Base-by-base conservation (phyloP, 2,113 vertebrate genomes). In the Panthera uncia region DNA sequence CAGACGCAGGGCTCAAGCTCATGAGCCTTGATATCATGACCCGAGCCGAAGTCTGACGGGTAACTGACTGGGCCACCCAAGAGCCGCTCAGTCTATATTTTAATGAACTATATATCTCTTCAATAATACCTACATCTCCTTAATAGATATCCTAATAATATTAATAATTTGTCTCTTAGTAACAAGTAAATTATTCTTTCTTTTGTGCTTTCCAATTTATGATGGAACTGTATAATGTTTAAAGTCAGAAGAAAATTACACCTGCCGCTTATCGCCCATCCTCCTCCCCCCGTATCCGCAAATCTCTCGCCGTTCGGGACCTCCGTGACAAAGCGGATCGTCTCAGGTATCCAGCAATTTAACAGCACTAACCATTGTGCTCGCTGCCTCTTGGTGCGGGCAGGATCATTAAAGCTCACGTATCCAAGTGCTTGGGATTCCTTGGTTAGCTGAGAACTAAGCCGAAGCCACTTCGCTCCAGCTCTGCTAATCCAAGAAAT, bases 291-390 rank as follows among this genome's bases (percentile, higher is more conserved):
- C 7, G 0, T 7, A 21, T 57, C 19, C 18, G 16, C 18, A 55
- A n/a, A 5, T 41, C 21, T 61, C 61, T 80, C 52, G 0, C 6
- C 48, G 14, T 73, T 3, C 12, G 18, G n/a, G 57, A 29, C 50
- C 41, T 50, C 33, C 23, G 5, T 1, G 29, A 45, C 27, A 45
- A 45, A 5, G 50, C 5, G n/a, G 61, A 6, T 29, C 27, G 81
- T 86, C 29, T 31, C 33, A 38, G 29, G 55, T 18, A 23, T 12
- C 15, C 18, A 57, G 38, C 12, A 31, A 8, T 5, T 50, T 55
- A 57, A 3, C 18, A 13, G 50, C 19, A 16, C 9, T n/a, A n/a
- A 4, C 14, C 1, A 1, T 8, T 29, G 38, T 13, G 11, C 3
- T 13, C 3, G 1, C 27, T 11, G 13, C 29, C 57, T 73, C 27